Percentiles rank a stretch among this genome's conserved stretches.
Evolutionary conservation across 2,888 invertebrate genomes (phyloP).

Genomic region (Oxystoma pomonae): DNA sequence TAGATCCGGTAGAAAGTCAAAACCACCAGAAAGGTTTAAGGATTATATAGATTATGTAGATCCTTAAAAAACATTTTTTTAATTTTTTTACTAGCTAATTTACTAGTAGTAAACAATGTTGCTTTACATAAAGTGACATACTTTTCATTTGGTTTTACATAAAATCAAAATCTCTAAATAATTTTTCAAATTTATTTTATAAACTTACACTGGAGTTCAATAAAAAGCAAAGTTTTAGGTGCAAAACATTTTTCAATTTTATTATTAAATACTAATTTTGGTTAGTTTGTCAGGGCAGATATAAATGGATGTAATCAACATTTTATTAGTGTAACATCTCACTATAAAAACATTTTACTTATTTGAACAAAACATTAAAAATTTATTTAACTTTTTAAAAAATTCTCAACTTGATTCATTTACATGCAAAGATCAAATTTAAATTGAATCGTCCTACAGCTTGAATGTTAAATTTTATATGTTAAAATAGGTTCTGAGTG

Average conservation of each 20-base stretch:
- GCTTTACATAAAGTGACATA: slow-evolving; percentile 1
- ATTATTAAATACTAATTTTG: not conserved
- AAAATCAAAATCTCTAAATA: not conserved
- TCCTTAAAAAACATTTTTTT: too few relatives aligned
- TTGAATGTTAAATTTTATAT: not conserved
- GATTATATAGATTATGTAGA: not conserved
- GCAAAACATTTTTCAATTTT: not conserved
- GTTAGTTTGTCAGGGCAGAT: not conserved
- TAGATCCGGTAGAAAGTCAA: too few relatives aligned
- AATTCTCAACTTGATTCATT: too few relatives aligned
- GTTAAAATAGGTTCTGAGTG: too few relatives aligned
- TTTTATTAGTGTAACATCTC: not conserved
- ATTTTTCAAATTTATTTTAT: not conserved
- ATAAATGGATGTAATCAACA: not conserved
- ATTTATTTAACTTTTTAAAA: not conserved
- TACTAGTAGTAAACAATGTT: not conserved
- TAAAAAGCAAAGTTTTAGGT: too few relatives aligned
- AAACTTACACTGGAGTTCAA: too few relatives aligned
- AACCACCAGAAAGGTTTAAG: slow-evolving; percentile 1
- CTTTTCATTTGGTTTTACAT: not conserved
- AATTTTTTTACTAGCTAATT: not conserved
- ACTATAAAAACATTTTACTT: not conserved
- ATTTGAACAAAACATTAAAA: not conserved
- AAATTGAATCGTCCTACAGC: not conserved
- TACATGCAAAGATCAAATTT: not conserved